Conservation (phyloP, 2,888 invertebrate genomes). For the Phymatocera aterrima region DNA sequence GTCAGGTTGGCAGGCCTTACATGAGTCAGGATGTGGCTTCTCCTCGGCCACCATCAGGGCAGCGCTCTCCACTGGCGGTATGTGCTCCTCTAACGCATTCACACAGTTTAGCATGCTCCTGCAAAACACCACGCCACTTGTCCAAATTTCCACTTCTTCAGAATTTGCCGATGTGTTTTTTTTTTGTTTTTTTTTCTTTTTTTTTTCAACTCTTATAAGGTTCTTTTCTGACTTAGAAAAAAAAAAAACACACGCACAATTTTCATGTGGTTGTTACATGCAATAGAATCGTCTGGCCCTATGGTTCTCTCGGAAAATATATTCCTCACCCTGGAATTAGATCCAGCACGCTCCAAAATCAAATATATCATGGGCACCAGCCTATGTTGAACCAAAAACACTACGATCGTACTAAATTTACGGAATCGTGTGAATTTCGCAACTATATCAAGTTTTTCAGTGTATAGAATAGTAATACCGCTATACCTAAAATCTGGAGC, state of each 20-base stretch:
- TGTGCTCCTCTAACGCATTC: slow-evolving; percentile 93
- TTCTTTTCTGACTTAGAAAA: slow-evolving; percentile 49
- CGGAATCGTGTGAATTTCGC: background rate
- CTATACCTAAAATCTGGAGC: background rate
- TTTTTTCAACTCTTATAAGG: slow-evolving; percentile 49
- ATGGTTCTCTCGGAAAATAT: background rate
- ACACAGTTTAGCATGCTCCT: slow-evolving; percentile 97
- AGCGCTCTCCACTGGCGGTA: slow-evolving; percentile 88
- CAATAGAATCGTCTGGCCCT: slow-evolving; percentile 15
- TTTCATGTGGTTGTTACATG: slow-evolving; percentile 32
- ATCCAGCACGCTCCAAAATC: background rate
- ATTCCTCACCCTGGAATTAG: background rate
- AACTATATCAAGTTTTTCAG: background rate
- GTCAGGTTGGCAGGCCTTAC: slow-evolving; percentile 79
- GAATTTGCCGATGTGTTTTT: slow-evolving; percentile 48
- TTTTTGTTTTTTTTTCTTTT: slow-evolving; percentile 39
- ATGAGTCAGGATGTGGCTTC: slow-evolving; percentile 88
- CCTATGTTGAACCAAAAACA: background rate
- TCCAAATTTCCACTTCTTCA: slow-evolving; percentile 62
- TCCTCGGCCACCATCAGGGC: slow-evolving; percentile 87
- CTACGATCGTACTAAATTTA: background rate
- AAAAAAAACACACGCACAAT: no score
- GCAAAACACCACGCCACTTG: slow-evolving; percentile 77
- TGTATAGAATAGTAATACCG: background rate
- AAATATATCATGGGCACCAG: background rate